Evolutionary conservation across 2,113 vertebrate genomes (phyloP).

Genomic region (Erpornis zantholeuca): DNA sequence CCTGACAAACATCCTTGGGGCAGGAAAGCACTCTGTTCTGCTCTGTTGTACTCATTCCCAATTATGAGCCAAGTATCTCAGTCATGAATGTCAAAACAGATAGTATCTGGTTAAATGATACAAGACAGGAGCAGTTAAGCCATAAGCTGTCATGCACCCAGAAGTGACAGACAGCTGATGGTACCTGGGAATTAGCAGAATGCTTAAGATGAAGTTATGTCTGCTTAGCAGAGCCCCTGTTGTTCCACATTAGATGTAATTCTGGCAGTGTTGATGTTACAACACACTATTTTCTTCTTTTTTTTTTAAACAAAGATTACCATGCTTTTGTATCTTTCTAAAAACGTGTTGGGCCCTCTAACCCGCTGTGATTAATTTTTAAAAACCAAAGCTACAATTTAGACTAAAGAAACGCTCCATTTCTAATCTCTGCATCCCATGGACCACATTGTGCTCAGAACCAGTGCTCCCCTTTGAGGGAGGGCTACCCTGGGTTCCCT

Average conservation of each 20-base stretch:
- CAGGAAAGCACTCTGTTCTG: conserved; percentile 34
- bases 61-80: conserved; percentile 31
- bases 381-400: conserved; percentile 34
- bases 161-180: conserved; percentile 38
- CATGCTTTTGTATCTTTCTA: neutral
- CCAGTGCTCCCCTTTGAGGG: neutral
- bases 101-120: conserved; percentile 44
- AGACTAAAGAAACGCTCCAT: neutral
- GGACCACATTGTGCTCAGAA: neutral
- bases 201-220: conserved; percentile 40
- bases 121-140: conserved; percentile 34
- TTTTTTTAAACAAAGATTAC: neutral
- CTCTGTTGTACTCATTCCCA: conserved; percentile 23
- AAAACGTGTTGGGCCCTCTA: neutral
- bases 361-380: conserved; percentile 45
- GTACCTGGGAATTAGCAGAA: conserved; percentile 27
- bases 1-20: conserved; percentile 2
- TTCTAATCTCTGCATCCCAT: neutral
- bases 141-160: conserved; percentile 40
- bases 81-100: conserved; percentile 60
- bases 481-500: neutral
- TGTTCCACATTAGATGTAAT: neutral
- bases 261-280: neutral
- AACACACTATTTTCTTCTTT: neutral
- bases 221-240: conserved; percentile 33